Evolutionary conservation across 2,797 vertebrate species (phyloP), one percentile per base, ranked within the genome.

Genomic region (Nyctalus aviator): DNA sequence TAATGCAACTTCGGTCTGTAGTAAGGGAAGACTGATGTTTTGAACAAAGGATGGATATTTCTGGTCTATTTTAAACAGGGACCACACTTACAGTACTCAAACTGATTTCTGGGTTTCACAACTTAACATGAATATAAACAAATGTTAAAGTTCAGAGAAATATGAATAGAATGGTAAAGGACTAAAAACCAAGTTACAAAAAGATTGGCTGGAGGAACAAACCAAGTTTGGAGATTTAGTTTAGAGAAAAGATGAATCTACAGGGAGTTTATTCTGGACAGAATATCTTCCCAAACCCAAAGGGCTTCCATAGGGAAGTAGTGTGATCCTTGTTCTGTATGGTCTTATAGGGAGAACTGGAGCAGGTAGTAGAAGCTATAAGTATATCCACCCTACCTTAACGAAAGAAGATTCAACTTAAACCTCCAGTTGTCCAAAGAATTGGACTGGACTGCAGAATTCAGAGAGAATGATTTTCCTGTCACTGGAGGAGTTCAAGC

Each of bases 91-190:
- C 0, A 92, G 41, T 21, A 48, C 15, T 86, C 62, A 53, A 53
- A 75, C 15, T 86, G 50, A 87, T n/a, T 87, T 88, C 69, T 48
- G 44, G n/a, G 50, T 93, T 77, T 79, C 77, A 83, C 12, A 90
- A 57, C 10, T 79, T 81, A 88, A 84, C 8, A 30, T 37, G 59
- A 92, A 84, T 53, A 92, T n/a, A 75, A 81, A 93, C 57, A 96
- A 91, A 78, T 55, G 10, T 5, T 91, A 55, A 91, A 37, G n/a
- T 69, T 85, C 44, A 93, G 55, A 90, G 30, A 94, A 83, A 90
- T 25, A 17, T 46, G 50, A 87, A 46, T 2, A 78, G 57, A 79
- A 55, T 32, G 9, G 44, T 76, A 78, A 81, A 91, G 14, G 59
- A 30, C 53, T 62, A 78, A 71, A 94, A 64, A 85, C 64, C 15